These are phyloP conservation scores for Aspidoscelis tigris DNA, from an alignment of 2,113 vertebrate species.

Conservation along the genomic window DNA sequence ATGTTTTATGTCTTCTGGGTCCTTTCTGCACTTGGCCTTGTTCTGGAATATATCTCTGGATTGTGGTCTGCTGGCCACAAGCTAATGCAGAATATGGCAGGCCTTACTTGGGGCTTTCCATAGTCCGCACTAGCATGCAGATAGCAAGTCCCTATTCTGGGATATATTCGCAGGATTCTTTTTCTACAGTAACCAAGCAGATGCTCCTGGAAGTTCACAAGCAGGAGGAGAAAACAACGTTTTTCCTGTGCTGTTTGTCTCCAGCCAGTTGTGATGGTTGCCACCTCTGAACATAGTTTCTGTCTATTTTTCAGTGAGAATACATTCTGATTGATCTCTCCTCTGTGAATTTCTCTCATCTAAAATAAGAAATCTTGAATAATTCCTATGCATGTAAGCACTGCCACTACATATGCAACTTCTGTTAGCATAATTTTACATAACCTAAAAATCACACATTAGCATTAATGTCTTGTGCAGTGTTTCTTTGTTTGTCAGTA, in stretches of 20 bases:
- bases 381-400: not conserved
- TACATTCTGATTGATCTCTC: not conserved
- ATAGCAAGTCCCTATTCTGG: too few species aligned
- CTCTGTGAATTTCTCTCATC: not conserved
- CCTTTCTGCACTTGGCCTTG: too few species aligned
- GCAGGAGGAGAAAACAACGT: not conserved
- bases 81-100: too few species aligned
- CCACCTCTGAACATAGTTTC: not conserved
- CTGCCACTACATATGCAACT: not conserved
- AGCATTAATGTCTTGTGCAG: too few species aligned
- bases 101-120: too few species aligned
- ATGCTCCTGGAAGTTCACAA: not conserved
- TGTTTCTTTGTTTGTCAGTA: too few species aligned
- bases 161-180: not conserved
- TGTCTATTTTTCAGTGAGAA: not conserved
- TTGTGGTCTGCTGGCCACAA: too few species aligned
- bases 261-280: not conserved
- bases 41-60: too few species aligned
- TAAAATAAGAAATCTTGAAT: not conserved
- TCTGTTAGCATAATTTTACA: not conserved
- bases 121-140: too few species aligned
- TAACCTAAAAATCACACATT: too few species aligned
- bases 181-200: too few species aligned
- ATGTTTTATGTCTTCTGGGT: too few species aligned
- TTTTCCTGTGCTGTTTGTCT: not conserved